Evolutionary conservation across 2,888 invertebrate genomes (phyloP).

Genomic region (Ligdia adustata): DNA sequence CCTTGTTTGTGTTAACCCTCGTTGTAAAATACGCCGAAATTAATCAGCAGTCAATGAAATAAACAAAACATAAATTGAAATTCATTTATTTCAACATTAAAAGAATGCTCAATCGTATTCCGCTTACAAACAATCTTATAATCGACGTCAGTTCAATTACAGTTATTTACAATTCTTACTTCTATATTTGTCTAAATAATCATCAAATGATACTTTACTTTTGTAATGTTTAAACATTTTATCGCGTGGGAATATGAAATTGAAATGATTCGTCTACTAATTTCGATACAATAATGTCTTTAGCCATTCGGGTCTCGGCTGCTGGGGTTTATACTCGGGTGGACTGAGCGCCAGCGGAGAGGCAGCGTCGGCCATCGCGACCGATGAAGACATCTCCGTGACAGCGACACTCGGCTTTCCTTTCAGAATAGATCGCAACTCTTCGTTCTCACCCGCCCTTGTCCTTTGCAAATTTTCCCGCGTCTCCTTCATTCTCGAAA

Average conservation of each 20-base stretch:
- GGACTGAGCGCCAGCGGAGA: slow-evolving; percentile 71
- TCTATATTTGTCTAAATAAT: slow-evolving; percentile 41
- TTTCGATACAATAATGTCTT: slow-evolving; percentile 75
- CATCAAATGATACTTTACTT: slow-evolving; percentile 39
- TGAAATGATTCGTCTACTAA: slow-evolving; percentile 49
- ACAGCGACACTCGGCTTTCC: slow-evolving; percentile 82
- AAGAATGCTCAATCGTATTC: slow-evolving; percentile 66
- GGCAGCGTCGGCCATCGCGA: slow-evolving; percentile 68
- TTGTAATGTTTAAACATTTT: slow-evolving; percentile 39
- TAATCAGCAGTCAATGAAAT: slow-evolving; percentile 27
- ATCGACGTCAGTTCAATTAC: slow-evolving; percentile 71
- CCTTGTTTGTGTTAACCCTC: slow-evolving; percentile 11
- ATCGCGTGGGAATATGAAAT: slow-evolving; percentile 25
- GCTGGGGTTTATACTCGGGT: slow-evolving; percentile 70
- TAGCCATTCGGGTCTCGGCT: slow-evolving; percentile 73
- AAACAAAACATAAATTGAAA: slow-evolving; percentile 46
- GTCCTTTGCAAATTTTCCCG: slow-evolving; percentile 86
- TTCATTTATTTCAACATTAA: slow-evolving; percentile 77
- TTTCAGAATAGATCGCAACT: slow-evolving; percentile 81
- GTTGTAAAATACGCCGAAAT: slow-evolving; percentile 11
- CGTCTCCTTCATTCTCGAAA: slow-evolving; percentile 92
- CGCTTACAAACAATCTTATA: slow-evolving; percentile 71
- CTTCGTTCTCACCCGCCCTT: slow-evolving; percentile 77
- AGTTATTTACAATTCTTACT: slow-evolving; percentile 60
- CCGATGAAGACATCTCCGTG: slow-evolving; percentile 75